These are phyloP conservation scores for Porites rus DNA, from an alignment of 92 coral and sea anemone species.

Conservation along the genomic window DNA sequence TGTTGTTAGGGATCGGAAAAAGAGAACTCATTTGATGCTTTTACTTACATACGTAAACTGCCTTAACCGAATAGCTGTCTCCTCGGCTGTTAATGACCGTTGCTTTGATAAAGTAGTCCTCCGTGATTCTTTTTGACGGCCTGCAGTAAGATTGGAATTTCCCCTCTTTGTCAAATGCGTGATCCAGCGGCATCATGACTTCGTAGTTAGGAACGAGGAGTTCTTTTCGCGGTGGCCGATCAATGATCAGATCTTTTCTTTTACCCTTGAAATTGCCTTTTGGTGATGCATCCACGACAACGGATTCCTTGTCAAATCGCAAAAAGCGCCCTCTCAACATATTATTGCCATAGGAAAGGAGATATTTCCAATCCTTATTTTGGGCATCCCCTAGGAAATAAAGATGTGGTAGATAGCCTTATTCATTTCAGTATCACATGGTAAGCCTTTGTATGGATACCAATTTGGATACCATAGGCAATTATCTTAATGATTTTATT, in stretches of 20 bases:
- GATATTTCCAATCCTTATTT: background rate
- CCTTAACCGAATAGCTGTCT: background rate
- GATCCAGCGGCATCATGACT: background rate
- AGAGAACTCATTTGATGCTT: background rate
- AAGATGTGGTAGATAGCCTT: background rate
- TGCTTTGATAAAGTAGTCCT: background rate
- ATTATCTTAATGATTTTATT: too few species aligned
- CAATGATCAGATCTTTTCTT: background rate
- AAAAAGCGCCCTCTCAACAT: background rate
- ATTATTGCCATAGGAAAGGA: background rate
- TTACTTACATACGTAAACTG: background rate
- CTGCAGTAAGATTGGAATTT: background rate
- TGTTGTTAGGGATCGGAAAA: too few species aligned
- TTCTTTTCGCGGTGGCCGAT: background rate
- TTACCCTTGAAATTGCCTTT: background rate
- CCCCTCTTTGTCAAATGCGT: too few species aligned
- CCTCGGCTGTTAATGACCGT: background rate
- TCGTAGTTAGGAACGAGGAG: background rate
- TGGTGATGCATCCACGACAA: background rate
- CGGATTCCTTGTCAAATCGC: background rate
- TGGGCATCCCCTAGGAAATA: background rate
- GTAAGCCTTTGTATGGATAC: too few species aligned
- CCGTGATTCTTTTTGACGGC: background rate
- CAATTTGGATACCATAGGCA: too few species aligned
- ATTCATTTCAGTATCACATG: too few species aligned